Evolutionary conservation across 2,888 invertebrate genomes (phyloP), one percentile per base, ranked within the genome.

Genomic region (Diaperis boleti): DNA sequence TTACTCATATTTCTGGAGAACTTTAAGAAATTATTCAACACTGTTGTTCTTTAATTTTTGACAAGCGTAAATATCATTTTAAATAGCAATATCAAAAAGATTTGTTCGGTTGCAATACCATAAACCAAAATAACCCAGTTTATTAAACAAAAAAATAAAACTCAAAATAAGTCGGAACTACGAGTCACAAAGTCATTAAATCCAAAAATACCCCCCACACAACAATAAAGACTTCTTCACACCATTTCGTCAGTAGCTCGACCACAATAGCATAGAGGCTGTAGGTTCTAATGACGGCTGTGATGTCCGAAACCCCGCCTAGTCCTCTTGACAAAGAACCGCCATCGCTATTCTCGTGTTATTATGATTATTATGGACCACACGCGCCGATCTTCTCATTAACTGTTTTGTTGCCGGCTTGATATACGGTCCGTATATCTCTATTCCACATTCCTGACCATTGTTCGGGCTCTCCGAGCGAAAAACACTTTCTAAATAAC

Each of bases 321-420:
- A 68, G 69, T 60, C 63, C 62, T 60, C 68, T 67, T 64, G 72
- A 72, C 74, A 76, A 74, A 73, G 68, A 72, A 69, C 79, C 76
- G 78, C 77, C 78, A 77, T 78, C 70, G 73, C 75, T 72, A 70
- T 72, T 75, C 67, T 71, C 71, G 71, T 74, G 76, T 76, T 77
- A 76, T 78, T 76, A 77, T 75, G 72, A 75, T 76, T 75, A 76
- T 75, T 76, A 74, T 70, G 75, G 74, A 74, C 75, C 75, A 75
- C 75, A 73, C 74, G 75, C 75, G 71, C 73, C 67, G 72, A 71
- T 68, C 67, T 70, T 72, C 72, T 76, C 75, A 76, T 76, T 75
- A 75, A 76, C 69, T 71, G 72, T 73, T 72, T 72, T 71, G 69
- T 70, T 69, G 63, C 60, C 67, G 66, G 64, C 68, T 69, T 71